These are phyloP conservation scores for Epicampocera succincta DNA, from an alignment of 2,888 invertebrate species.

Conservation along the genomic window DNA sequence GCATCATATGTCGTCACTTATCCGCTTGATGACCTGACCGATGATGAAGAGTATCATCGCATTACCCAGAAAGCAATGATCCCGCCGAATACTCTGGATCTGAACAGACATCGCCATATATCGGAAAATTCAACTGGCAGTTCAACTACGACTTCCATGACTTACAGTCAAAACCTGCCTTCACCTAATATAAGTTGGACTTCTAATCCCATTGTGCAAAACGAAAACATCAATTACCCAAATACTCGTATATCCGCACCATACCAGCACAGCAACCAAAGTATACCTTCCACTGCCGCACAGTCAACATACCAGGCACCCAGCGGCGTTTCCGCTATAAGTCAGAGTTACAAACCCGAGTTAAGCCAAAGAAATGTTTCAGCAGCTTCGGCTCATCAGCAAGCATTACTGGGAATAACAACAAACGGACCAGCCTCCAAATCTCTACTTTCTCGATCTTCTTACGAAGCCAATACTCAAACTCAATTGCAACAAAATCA, in stretches of 20 bases:
- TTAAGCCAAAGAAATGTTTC: constrained; percentile 24
- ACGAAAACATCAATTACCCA: constrained; percentile 39
- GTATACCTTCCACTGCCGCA: background rate
- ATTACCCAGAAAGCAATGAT: constrained; percentile 1
- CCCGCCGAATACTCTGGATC: constrained; percentile 55
- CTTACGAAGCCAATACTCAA: constrained; percentile 27
- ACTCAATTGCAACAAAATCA: constrained; percentile 54
- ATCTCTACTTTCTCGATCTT: background rate
- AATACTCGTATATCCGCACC: constrained; percentile 15
- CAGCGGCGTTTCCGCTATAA: too few species aligned
- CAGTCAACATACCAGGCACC: constrained; percentile 17
- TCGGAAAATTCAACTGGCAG: constrained; percentile 76
- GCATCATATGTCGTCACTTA: constrained; percentile 76
- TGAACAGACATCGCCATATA: constrained; percentile 72
- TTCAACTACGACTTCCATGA: constrained; percentile 69
- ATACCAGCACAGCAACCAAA: constrained; percentile 4
- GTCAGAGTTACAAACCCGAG: constrained; percentile 32
- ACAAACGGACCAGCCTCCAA: background rate
- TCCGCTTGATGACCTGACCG: constrained; percentile 75
- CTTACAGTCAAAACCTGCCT: constrained; percentile 71
- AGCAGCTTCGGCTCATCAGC: background rate
- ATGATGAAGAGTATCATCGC: constrained; percentile 70
- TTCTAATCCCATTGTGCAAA: constrained; percentile 74
- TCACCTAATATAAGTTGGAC: constrained; percentile 76
- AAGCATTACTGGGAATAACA: background rate